Base-by-base conservation (phyloP, 2,888 invertebrate species). In the Chromoteleia sp. region DNA sequence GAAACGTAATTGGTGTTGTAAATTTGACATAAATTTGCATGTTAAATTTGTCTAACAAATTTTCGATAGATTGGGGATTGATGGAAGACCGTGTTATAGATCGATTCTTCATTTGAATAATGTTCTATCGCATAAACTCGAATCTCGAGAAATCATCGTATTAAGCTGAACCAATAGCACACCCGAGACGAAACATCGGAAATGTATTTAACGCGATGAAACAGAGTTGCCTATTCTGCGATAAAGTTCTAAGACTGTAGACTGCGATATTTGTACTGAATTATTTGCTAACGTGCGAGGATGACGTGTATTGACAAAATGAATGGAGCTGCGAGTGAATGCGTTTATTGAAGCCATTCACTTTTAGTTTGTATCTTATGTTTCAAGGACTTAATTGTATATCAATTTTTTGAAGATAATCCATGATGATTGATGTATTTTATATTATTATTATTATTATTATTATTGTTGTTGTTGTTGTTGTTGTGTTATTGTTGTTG, bases 291-390 rank as follows among this genome's bases (percentile, higher is more conserved):
- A 58, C 21, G 39, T 15, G 41, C 15, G 41, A 12, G 15, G 14
- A 43, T 25, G 41, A 25, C 43, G 29, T 59, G 21, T 14, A 33
- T 25, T 59, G 59, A 43, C 43, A 43, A 59, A 59, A 59, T 43
- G 43, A 59, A 59, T 59, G 25, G 25, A 25, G 14, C 41, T 59
- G 14, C 10, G 54, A 6, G 15, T 54, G 30, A 54, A 33, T 54
- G 10, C 33, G 33, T 54, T 33, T 54, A 52, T 52, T 52, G 52
- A 52, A 25, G 52, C 52, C 5, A 29, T 52, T 25, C 29, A 29
- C 29, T 25, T 29, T 29, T 12, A 29, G 52, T 52, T 52, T 52
- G 52, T 8, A 10, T 52, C 29, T 25, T 52, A 29, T 6, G 29
- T 12, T 52, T n/a, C 2, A 21, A 10, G 12, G 10, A 50, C 12